A percentile compares a stretch with the other conserved stretches of the same genome.
Evolutionary conservation across 1,140 invertebrate genomes (phyloP).

Genomic region (Rhysida immarginata): DNA sequence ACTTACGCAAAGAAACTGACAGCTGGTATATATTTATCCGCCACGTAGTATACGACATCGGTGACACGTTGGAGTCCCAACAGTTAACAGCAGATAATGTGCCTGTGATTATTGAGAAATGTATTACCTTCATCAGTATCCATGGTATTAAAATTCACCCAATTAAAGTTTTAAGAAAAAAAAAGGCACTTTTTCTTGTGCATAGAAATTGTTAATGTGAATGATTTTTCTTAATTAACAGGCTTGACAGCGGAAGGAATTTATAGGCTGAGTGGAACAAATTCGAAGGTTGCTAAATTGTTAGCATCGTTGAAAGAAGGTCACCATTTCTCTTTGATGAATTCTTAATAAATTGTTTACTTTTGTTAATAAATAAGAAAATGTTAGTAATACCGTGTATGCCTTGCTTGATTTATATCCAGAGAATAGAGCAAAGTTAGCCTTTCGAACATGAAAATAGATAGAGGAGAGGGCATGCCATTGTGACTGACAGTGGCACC

Average conservation of each 20-base stretch:
- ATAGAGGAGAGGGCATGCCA: too few relatives aligned
- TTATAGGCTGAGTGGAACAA: slow-evolving; percentile 61
- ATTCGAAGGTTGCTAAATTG: slow-evolving; percentile 55
- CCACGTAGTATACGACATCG: slow-evolving; percentile 56
- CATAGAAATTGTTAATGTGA: too few relatives aligned
- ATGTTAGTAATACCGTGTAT: too few relatives aligned
- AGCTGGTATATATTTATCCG: slow-evolving; percentile 54
- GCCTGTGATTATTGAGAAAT: slow-evolving; percentile 76
- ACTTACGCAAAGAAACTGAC: slow-evolving; percentile 33
- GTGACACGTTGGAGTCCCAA: slow-evolving; percentile 56
- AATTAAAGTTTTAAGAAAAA: neutral
- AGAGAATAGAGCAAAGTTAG: too few relatives aligned
- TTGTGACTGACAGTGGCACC: too few relatives aligned
- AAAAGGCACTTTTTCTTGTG: neutral
- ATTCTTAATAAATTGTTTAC: too few relatives aligned
- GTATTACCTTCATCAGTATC: slow-evolving; percentile 49
- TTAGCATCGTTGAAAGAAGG: slow-evolving; percentile 48
- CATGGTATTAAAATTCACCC: neutral
- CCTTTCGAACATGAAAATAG: too few relatives aligned
- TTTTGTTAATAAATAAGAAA: neutral
- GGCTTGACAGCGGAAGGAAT: slow-evolving; percentile 69
- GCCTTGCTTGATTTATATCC: too few relatives aligned
- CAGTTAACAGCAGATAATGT: slow-evolving; percentile 71
- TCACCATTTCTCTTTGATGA: slow-evolving; percentile 7
- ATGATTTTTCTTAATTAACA: too few relatives aligned